Evolutionary conservation across 2,888 invertebrate species (phyloP).

Genomic region (Polydrusus cervinus): DNA sequence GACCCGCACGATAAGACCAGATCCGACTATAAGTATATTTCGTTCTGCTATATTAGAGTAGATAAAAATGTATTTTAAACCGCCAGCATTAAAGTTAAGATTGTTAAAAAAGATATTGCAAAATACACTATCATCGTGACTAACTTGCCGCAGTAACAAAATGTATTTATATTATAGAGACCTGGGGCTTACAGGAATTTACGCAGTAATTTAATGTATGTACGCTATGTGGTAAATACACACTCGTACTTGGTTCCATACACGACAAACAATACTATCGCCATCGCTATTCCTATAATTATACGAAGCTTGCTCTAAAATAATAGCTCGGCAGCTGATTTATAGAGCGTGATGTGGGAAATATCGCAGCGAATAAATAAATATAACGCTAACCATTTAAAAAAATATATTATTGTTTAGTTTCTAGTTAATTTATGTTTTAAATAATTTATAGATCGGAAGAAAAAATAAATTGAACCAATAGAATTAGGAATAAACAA

Average conservation of each 20-base stretch:
- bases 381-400: background rate
- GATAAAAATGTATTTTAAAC: background rate
- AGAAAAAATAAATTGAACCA: no score
- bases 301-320: constrained; percentile 18
- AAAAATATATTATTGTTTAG: no score
- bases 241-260: constrained; percentile 25
- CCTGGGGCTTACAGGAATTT: constrained; percentile 10
- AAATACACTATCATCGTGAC: background rate
- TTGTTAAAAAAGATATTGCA: background rate
- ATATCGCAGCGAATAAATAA: constrained; percentile 3
- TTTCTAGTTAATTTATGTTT: no score
- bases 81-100: background rate
- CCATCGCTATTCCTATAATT: constrained; percentile 18
- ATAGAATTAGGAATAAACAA: no score
- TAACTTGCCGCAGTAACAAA: constrained; percentile 1
- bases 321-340: constrained; percentile 24
- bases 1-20: no score
- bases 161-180: constrained; percentile 1
- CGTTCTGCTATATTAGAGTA: background rate
- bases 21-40: no score
- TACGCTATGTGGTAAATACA: constrained; percentile 19
- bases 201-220: constrained; percentile 28
- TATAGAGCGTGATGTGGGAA: constrained; percentile 1
- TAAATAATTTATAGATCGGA: no score
- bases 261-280: constrained; percentile 31